These are phyloP conservation scores for Rallus limicola DNA, from an alignment of 2,113 vertebrate species.

Conservation along the genomic window DNA sequence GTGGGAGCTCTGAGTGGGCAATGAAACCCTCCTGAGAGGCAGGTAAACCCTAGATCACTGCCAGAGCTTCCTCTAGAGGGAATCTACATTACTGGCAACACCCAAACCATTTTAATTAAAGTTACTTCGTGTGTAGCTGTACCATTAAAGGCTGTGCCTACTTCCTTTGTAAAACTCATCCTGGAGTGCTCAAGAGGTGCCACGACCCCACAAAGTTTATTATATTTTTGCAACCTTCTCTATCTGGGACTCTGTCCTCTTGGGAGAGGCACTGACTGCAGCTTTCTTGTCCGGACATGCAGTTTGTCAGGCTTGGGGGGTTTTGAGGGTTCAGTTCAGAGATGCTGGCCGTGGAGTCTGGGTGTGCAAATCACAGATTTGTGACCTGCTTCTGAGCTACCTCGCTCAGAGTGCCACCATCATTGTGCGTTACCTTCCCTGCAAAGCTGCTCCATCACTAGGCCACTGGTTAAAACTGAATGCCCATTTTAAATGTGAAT, in stretches of 20 bases:
- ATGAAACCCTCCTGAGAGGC: not conserved
- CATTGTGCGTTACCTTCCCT: accelerated
- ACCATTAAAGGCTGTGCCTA: not conserved
- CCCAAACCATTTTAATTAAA: not conserved
- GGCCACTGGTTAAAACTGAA: not conserved
- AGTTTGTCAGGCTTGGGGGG: not conserved
- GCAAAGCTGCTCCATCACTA: not conserved
- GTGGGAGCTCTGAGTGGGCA: not conserved
- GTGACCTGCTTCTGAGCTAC: not conserved
- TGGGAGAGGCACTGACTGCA: accelerated
- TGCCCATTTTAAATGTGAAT: not conserved
- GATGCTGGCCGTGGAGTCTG: not conserved
- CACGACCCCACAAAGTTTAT: accelerated
- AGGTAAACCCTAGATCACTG: not conserved
- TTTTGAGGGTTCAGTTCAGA: not conserved
- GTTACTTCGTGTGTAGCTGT: no score
- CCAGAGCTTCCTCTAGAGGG: not conserved
- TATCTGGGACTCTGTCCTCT: not conserved
- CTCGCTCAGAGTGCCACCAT: not conserved
- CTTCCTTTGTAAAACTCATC: not conserved
- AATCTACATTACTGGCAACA: not conserved
- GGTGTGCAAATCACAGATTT: not conserved
- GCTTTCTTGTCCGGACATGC: not conserved
- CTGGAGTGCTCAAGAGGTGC: not conserved
- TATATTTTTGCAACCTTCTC: no score